These are phyloP conservation scores for Andrena dorsata DNA, from an alignment of 2,888 invertebrate species.

Conservation along the genomic window DNA sequence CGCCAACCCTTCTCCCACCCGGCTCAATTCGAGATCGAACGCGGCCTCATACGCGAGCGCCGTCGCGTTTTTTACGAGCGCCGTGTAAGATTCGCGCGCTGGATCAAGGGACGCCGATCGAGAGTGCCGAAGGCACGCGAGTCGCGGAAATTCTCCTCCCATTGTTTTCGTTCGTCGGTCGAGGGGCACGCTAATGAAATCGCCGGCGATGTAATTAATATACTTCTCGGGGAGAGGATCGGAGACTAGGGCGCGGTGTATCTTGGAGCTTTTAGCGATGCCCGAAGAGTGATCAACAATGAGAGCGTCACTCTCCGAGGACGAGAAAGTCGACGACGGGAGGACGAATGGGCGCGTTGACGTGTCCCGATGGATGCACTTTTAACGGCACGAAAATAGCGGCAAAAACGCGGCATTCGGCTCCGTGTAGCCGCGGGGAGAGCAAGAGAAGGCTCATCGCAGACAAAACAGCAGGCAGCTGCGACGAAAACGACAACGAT, in stretches of 20 bases:
- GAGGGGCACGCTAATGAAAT: background rate
- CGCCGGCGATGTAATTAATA: background rate
- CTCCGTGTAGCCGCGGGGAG: conserved; percentile 22
- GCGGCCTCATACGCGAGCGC: conserved; percentile 28
- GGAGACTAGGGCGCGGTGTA: background rate
- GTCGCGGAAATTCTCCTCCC: conserved; percentile 16
- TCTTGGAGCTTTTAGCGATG: background rate
- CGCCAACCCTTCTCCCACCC: conserved; percentile 41
- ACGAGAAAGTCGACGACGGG: conserved; percentile 69
- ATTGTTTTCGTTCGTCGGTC: conserved; percentile 20
- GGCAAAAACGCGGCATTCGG: conserved; percentile 63
- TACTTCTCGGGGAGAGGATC: background rate
- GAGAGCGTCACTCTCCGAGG: conserved; percentile 37
- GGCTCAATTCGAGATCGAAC: conserved; percentile 59
- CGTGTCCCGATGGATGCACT: conserved; percentile 82
- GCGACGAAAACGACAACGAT: conserved; percentile 71
- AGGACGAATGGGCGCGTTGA: conserved; percentile 77
- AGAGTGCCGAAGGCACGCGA: background rate
- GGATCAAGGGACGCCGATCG: conserved; percentile 57
- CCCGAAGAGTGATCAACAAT: conserved; percentile 9
- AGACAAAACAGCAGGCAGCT: conserved; percentile 82
- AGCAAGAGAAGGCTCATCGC: conserved; percentile 47
- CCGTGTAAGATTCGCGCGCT: conserved; percentile 35
- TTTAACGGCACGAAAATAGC: conserved; percentile 84
- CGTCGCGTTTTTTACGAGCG: conserved; percentile 43